Percentiles rank a stretch among this genome's conserved stretches.
These are phyloP conservation scores for Solenopsis invicta DNA, from an alignment of 1,140 invertebrate genomes.

Conservation along the genomic window DNA sequence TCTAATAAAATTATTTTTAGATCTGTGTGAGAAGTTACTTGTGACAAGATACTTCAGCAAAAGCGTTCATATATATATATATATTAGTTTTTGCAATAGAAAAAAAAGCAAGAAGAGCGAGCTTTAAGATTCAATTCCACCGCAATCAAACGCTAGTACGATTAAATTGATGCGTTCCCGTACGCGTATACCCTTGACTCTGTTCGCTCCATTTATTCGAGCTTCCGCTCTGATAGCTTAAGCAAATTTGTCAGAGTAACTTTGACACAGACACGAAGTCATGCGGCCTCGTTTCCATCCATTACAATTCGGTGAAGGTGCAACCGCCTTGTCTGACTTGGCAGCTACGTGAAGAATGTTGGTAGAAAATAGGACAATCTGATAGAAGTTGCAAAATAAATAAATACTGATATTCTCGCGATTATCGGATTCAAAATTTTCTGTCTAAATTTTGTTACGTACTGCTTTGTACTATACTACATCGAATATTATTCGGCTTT, in stretches of 20 bases:
- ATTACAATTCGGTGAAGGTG: constrained; percentile 28
- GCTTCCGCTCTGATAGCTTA: constrained; percentile 30
- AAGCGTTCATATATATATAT: not conserved
- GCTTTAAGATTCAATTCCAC: not conserved
- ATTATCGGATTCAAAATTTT: not conserved
- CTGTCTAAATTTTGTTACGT: not conserved
- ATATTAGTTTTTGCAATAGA: not conserved
- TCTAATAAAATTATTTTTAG: too few species aligned
- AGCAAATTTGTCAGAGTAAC: constrained; percentile 37
- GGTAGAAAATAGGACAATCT: not conserved
- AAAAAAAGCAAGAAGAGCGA: not conserved
- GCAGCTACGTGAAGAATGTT: not conserved
- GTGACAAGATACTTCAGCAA: too few species aligned
- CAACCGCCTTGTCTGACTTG: not conserved
- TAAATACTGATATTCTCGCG: not conserved
- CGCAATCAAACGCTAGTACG: not conserved
- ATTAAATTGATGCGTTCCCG: not conserved
- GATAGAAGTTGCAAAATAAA: not conserved
- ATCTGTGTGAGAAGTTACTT: too few species aligned
- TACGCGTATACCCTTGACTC: not conserved
- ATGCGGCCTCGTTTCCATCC: constrained; percentile 4
- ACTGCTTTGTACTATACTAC: not conserved
- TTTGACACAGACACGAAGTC: not conserved
- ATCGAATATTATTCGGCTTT: not conserved
- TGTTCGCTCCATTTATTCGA: constrained; percentile 13